These are phyloP conservation scores for Scalopus aquaticus DNA, from an alignment of 2,113 vertebrate genomes.

Conservation along the genomic window DNA sequence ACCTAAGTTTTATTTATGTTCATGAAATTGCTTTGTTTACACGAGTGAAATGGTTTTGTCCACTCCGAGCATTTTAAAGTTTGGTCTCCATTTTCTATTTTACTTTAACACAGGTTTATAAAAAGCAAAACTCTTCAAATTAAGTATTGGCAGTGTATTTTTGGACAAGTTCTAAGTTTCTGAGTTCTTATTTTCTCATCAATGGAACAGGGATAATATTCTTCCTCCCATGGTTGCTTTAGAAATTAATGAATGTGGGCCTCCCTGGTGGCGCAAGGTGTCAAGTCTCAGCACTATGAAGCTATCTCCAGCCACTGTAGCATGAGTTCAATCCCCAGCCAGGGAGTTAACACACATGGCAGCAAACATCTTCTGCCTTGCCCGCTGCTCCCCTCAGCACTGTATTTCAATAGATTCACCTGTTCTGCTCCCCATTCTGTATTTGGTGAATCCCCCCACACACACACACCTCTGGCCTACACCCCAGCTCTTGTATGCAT, in stretches of 20 bases:
- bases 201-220: neutral
- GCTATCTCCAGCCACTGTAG: too few species aligned
- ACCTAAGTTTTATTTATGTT: neutral
- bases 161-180: neutral
- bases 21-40: neutral
- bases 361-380: too few species aligned
- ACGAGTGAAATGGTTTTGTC: neutral
- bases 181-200: slow-evolving; percentile 27
- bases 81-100: neutral
- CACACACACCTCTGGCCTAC: too few species aligned
- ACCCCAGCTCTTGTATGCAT: too few species aligned
- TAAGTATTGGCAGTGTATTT: neutral
- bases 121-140: neutral
- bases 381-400: too few species aligned
- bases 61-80: neutral
- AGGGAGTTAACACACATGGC: too few species aligned
- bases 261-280: too few species aligned
- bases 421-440: too few species aligned
- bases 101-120: neutral
- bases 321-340: too few species aligned
- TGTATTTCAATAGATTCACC: too few species aligned
- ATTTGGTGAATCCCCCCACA: too few species aligned
- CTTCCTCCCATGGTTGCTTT: neutral
- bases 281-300: too few species aligned
- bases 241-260: slow-evolving; percentile 34